Evolutionary conservation across 2,797 vertebrate species (phyloP).

Genomic region (Emys orbicularis): DNA sequence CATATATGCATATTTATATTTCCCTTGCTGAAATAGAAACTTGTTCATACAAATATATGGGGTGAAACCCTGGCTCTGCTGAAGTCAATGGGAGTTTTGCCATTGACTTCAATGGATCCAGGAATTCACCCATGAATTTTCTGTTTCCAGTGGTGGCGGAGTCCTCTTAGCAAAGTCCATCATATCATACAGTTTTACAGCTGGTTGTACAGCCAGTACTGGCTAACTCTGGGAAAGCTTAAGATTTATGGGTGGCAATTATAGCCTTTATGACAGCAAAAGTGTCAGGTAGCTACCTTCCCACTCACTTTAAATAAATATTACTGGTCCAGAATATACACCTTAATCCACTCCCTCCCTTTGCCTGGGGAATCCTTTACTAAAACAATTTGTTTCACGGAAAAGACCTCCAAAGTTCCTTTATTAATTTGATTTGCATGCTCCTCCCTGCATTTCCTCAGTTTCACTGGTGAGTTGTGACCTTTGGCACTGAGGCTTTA

Average conservation of each 20-base stretch:
- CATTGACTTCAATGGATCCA: not conserved
- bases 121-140: not conserved
- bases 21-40: not conserved
- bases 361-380: not conserved
- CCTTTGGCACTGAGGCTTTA: not conserved
- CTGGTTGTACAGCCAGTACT: not conserved
- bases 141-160: not conserved
- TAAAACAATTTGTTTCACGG: not conserved
- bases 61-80: not conserved
- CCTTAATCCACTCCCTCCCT: not conserved
- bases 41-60: not conserved
- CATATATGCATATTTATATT: no score
- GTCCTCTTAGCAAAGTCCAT: not conserved
- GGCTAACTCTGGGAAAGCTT: not conserved
- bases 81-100: not conserved
- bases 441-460: not conserved
- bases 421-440: not conserved
- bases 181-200: not conserved
- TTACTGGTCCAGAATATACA: not conserved
- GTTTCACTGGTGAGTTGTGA: not conserved
- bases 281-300: not conserved
- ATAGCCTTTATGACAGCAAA: not conserved
- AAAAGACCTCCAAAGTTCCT: not conserved
- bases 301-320: not conserved
- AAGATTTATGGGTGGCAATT: not conserved